Evolutionary conservation across 2,113 vertebrate species (phyloP), one percentile per base, ranked within the genome.

Genomic region (Pseudorasbora parva): DNA sequence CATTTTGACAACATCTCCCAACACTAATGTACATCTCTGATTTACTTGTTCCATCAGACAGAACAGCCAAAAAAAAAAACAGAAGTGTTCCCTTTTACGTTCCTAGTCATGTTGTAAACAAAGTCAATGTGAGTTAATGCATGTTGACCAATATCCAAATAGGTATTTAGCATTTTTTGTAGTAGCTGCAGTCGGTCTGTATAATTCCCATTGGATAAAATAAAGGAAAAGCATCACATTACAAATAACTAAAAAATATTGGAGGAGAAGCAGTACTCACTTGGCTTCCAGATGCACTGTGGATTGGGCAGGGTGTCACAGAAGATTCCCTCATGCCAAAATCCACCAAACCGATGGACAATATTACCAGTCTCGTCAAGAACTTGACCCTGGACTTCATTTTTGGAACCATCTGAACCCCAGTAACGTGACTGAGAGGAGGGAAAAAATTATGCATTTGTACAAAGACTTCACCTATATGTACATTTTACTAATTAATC

Each of bases 291-390:
- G 88, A 99, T 90, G 85, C 97, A 98, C 0, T 93, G 93, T 80
- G 98, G 93, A 19, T 95, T 95, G 17, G 97, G 96, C 2, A 95
- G 90, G 4, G 95, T 94, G 1, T 97, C 97, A 49, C 94, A 96
- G 89, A 97, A 99, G 73, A 99, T 92, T 21, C 96, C 97, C 33
- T 99, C 98, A 0, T 98, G 95, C 98, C 98, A 99, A 86, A 97
- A 97, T 69, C 98, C 98, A 82, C 97, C 99, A 2, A 99, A 93
- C 30, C 95, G 93, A 85, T 96, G 96, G 9, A 97, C 91, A 0
- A 95, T 93, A 79, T 95, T 95, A 11, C 97, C 97, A 0, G 89
- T 87, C 81, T 91, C 91, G 90, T 98, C 94, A n/a, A 96, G 91
- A 9, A 99, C 91, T 2, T 95, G 95, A 19, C 97, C 98, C 92